Percentiles rank a stretch among this genome's conserved stretches.
Conservation (phyloP, 2,888 invertebrate species). For the Spisula solida region DNA sequence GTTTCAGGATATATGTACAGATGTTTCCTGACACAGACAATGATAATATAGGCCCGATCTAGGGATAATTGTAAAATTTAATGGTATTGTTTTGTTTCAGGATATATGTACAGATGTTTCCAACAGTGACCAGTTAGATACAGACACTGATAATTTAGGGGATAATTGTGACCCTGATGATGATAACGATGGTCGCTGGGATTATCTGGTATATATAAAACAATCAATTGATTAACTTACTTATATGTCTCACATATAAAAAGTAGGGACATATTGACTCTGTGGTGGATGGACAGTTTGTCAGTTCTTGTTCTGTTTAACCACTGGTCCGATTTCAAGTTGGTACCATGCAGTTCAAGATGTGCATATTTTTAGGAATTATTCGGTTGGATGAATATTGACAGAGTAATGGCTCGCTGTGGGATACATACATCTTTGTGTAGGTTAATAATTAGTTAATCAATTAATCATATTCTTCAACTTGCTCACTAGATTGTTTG, state of each 20-base stretch:
- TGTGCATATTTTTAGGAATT: no score
- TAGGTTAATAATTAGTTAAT: no score
- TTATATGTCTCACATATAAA: not conserved
- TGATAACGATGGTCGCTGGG: conserved; percentile 78
- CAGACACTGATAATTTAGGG: conserved; percentile 76
- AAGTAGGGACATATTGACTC: no score
- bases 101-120: conserved; percentile 96
- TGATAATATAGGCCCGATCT: conserved; percentile 75
- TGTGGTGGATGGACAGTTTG: no score
- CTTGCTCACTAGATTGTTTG: no score
- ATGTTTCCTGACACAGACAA: conserved; percentile 90
- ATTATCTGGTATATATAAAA: conserved; percentile 84
- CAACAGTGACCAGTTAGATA: conserved; percentile 92
- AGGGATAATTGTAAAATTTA: conserved; percentile 71
- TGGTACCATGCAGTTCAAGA: no score
- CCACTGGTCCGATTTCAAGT: no score
- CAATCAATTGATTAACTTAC: not conserved
- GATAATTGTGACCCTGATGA: conserved; percentile 81
- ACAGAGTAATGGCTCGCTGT: no score
- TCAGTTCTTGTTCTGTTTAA: no score
- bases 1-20: conserved; percentile 93
- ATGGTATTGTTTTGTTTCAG: conserved; percentile 57
- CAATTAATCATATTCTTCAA: no score
- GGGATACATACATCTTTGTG: no score
- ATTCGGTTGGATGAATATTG: no score